A percentile compares a stretch with the other conserved stretches of the same genome.
These are phyloP conservation scores for Mus spicilegus DNA, from an alignment of 2,113 vertebrate genomes.

Conservation along the genomic window DNA sequence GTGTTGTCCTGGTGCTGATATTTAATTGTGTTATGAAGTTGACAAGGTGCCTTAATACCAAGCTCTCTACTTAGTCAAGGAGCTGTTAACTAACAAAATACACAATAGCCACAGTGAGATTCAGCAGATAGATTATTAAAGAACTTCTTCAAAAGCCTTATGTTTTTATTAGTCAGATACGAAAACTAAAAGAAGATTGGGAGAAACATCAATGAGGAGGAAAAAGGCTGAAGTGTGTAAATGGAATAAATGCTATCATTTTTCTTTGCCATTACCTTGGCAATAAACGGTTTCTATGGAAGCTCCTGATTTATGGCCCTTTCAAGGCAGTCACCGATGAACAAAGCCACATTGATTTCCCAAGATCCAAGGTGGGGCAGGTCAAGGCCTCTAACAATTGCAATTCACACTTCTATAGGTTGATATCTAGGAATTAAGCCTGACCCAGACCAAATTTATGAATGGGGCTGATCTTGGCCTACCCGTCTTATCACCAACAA, in stretches of 20 bases:
- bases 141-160: background rate
- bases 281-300: slow-evolving; percentile 71
- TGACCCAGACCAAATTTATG: slow-evolving; percentile 76
- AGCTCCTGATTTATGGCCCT: slow-evolving; percentile 79
- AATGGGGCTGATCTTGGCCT: slow-evolving; percentile 67
- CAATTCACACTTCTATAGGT: slow-evolving; percentile 67
- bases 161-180: slow-evolving; percentile 12
- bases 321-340: slow-evolving; percentile 68
- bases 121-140: slow-evolving; percentile 43
- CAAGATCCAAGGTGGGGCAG: slow-evolving; percentile 64
- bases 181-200: background rate
- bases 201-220: slow-evolving; percentile 65
- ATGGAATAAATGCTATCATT: slow-evolving; percentile 76
- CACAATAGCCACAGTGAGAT: background rate
- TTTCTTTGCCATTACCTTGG: slow-evolving; percentile 79
- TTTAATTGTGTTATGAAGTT: slow-evolving; percentile 4
- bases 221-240: slow-evolving; percentile 70
- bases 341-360: slow-evolving; percentile 81
- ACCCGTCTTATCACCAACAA: slow-evolving; percentile 72
- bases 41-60: slow-evolving; percentile 15
- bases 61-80: slow-evolving; percentile 6
- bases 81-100: background rate
- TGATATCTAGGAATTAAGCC: slow-evolving; percentile 72
- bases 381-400: slow-evolving; percentile 78
- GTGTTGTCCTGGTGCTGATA: background rate